Evolutionary conservation across 2,797 vertebrate species (phyloP), one percentile per base, ranked within the genome.

Genomic region (Scolopax rusticola): DNA sequence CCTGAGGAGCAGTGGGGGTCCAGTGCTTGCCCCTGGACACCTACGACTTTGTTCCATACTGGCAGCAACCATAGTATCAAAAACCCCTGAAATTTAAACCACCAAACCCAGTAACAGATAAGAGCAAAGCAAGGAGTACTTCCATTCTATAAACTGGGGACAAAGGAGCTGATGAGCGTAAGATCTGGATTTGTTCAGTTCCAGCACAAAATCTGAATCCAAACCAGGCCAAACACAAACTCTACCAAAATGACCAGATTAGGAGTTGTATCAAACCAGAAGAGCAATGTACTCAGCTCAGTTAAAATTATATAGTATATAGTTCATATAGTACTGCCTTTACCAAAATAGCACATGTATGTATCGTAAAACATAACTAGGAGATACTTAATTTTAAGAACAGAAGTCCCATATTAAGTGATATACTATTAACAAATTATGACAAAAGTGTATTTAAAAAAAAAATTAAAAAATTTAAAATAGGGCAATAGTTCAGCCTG

Each of bases 381-480:
- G 16, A 11, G 6, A 25, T 1, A 47, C 53, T 1, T 51, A 24
- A 12, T 33, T 33, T 11, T 4, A 27, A 59, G 25, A n/a, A 28
- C 17, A 0, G 0, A 0, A 74, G 3, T 53, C 23, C 14, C 8
- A 0, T 6, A 8, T 23, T 21, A 8, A 17, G 12, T 3, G 25
- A 28, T 7, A 9, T 0, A 0, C 24, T 30, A 11, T 7, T 15
- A 40, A 40, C 1, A 27, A 19, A 1, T 36, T 17, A 61, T n/a
- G 57, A 30, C 28, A 13, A 40, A 56, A 82, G 17, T 3, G 6
- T 51, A 56, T 68, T 9, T 36, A 36, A 36, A 8, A 43, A 9
- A 43, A 59, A 60, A 23, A n/a, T n/a, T n/a, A n/a, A 36, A 57
- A 21, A n/a, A 47, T 18, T 4, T 65, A 32, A 48, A 16, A 0